Evolutionary conservation across 30 jellyfish, hydroid and myxozoan species (phyloP), one percentile per base, ranked within the genome.

Genomic region (Hydractinia echinata): DNA sequence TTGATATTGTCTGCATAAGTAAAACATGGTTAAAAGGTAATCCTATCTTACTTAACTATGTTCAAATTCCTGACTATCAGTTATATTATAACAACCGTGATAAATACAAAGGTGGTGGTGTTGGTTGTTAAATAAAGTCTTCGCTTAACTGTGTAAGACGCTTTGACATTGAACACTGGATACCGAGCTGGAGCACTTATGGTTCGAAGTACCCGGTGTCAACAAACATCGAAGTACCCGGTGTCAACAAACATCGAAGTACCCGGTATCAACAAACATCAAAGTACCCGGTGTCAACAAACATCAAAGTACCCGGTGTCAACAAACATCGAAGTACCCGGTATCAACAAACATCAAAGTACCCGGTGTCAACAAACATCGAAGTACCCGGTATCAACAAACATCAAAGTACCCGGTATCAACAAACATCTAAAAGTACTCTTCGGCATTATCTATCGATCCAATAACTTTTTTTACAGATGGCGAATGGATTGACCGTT

Each of bases 1-100:
- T 76, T 55, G 84, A 85, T 58, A 67, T 85, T 53, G 66, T 85
- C 14, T 68, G 88, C 48, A 76, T 85, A 88, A n/a, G 81, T n/a
- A 88, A 85, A 78, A 85, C 94, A 76, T 85, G 94, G 94, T 79
- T 85, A 56, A 85, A 85, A 61, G 84, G 78, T 79, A 76, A 85
- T 76, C 84, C 94, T 19, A 72, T 67, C 16, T 84, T 64, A 60
- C 83, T 85, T 55, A 7, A 62, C 20, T 76, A 60, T 67, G 83
- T 67, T 83, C 77, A n/a, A 72, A 85, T 85, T 53, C 94, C 84
- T 67, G 94, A 87, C 55, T 76, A 85, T 77, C 78, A 78, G 69
- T 84, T 20, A 21, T 79, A 76, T 69, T 76, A 76, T 78, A 54
- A 87, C 53, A 64, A 85, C 73, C 85, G 94, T 44, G 60, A 78